Conservation (phyloP, 1,140 invertebrate genomes). For the Scaptomyza pallida region DNA sequence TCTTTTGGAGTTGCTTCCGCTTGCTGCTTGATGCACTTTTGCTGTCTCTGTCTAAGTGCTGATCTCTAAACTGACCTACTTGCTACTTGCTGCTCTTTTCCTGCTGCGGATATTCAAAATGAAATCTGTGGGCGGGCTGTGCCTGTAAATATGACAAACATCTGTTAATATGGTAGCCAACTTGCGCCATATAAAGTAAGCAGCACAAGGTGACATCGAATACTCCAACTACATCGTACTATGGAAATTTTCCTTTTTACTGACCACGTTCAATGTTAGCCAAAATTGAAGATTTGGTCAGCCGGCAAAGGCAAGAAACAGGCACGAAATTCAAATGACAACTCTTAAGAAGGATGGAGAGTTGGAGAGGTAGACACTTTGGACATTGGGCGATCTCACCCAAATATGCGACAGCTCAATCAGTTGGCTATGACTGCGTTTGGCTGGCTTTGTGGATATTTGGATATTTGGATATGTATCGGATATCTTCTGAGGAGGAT, state of each 20-base stretch:
- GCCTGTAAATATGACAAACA: slow-evolving; percentile 65
- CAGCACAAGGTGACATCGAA: slow-evolving; percentile 35
- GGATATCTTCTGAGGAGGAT: slow-evolving; percentile 8
- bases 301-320: slow-evolving; percentile 54
- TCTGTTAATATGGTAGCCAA: slow-evolving; percentile 56
- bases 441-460: slow-evolving; percentile 17
- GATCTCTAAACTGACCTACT: slow-evolving; percentile 30
- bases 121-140: slow-evolving; percentile 55
- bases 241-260: slow-evolving; percentile 61
- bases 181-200: slow-evolving; percentile 55
- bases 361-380: slow-evolving; percentile 30
- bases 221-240: neutral
- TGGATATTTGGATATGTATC: slow-evolving; percentile 33
- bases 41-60: slow-evolving; percentile 6
- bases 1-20: slow-evolving; percentile 44
- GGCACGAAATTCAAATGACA: slow-evolving; percentile 58
- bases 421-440: slow-evolving; percentile 76
- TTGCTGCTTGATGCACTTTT: slow-evolving; percentile 50
- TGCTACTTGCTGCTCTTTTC: neutral
- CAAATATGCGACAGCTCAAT: slow-evolving; percentile 80
- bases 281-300: slow-evolving; percentile 39
- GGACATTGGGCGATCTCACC: slow-evolving; percentile 72
- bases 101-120: neutral
- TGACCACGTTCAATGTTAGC: slow-evolving; percentile 30
- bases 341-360: slow-evolving; percentile 1